Conservation (phyloP, 2,113 vertebrate genomes). For the Physeter macrocephalus region DNA sequence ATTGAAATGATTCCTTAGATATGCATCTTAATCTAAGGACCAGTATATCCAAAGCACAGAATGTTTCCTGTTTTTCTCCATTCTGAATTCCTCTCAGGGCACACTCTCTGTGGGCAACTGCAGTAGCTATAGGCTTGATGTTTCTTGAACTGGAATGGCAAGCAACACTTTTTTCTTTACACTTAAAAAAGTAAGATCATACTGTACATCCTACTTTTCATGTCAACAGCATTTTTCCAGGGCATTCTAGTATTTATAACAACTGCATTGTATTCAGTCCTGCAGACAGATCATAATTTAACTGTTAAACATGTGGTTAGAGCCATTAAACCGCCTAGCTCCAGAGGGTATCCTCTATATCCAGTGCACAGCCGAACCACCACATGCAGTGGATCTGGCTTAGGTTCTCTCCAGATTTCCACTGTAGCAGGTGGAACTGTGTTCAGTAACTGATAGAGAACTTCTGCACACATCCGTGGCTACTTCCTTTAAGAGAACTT, state of each 20-base stretch:
- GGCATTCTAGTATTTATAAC: not conserved
- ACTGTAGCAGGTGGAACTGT: not conserved
- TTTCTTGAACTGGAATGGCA: not conserved
- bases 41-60: not conserved
- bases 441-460: not conserved
- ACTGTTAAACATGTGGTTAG: not conserved
- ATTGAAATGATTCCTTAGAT: not conserved
- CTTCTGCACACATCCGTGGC: not conserved
- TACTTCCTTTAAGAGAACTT: not conserved
- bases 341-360: not conserved
- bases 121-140: not conserved
- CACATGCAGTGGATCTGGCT: not conserved
- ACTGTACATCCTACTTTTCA: not conserved
- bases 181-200: not conserved
- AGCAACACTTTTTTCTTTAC: not conserved
- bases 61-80: not conserved
- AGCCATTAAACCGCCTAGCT: not conserved
- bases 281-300: not conserved
- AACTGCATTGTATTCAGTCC: not conserved
- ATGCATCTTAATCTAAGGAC: not conserved
- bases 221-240: not conserved
- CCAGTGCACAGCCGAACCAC: not conserved
- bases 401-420: not conserved
- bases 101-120: not conserved
- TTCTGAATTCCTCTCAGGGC: not conserved